phyloP scores from a whole-genome alignment of 2,888 invertebrate genomes.

The Strigamia maritima region DNA sequence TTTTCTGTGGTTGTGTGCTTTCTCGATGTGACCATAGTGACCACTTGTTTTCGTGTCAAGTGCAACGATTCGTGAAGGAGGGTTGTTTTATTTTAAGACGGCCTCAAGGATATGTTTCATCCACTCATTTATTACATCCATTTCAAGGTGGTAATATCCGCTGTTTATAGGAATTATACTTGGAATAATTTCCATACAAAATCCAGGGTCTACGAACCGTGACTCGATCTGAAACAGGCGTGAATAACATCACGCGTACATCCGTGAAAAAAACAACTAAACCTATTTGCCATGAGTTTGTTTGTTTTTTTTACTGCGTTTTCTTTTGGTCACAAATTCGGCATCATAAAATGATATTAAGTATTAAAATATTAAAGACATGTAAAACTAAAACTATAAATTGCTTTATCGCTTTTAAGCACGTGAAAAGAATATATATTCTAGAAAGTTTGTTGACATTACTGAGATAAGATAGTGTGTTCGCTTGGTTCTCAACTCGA shows the following conservation, averaged over 20 bases:
- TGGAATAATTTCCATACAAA: constrained; percentile 26
- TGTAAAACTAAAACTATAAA: not conserved
- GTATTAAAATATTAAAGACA: not conserved
- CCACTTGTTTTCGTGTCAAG: constrained; percentile 22
- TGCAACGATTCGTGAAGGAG: constrained; percentile 26
- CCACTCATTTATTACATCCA: not conserved
- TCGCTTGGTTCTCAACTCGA: not conserved
- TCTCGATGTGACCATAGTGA: constrained; percentile 1
- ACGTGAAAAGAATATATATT: not conserved
- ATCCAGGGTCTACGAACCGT: not conserved
- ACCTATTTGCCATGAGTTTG: not conserved
- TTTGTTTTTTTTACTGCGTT: no score
- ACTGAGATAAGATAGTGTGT: not conserved
- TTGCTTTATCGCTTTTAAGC: not conserved
- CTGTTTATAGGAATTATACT: constrained; percentile 27
- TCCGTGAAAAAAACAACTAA: not conserved
- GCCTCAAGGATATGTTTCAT: constrained; percentile 9
- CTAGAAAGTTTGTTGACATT: not conserved
- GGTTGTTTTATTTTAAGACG: not conserved
- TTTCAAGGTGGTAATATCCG: constrained; percentile 6
- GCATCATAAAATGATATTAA: no score
- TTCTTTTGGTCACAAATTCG: no score
- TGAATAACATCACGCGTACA: constrained; percentile 8
- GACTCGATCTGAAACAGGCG: constrained; percentile 17
- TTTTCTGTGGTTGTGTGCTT: not conserved